Percentiles rank a stretch among this genome's conserved stretches.
Evolutionary conservation across 2,113 vertebrate genomes (phyloP).

Genomic region (Acrocephalus arundinaceus): DNA sequence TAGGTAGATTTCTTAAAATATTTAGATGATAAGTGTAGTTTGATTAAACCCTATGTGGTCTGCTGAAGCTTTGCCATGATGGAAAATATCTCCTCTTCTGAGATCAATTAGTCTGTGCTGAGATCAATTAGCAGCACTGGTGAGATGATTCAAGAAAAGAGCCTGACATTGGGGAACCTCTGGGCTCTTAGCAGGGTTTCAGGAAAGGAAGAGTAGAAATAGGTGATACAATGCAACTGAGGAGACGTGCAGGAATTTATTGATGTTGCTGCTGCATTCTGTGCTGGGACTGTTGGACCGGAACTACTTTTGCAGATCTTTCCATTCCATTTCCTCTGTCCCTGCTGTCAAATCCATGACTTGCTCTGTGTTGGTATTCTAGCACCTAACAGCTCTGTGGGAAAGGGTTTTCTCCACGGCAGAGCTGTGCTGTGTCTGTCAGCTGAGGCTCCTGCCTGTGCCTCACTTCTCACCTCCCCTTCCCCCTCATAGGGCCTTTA

Average conservation of each 20-base stretch:
- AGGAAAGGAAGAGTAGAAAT: neutral
- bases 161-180: neutral
- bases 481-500: neutral
- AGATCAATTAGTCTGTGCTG: neutral
- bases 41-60: neutral
- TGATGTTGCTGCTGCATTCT: neutral
- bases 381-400: neutral
- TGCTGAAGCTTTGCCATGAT: neutral
- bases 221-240: neutral
- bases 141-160: neutral
- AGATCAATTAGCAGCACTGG: neutral
- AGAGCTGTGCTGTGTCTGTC: neutral
- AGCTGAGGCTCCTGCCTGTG: neutral
- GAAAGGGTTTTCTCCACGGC: neutral
- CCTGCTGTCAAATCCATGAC: neutral
- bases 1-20: neutral
- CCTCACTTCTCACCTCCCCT: neutral
- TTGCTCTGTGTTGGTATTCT: neutral
- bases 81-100: neutral
- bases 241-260: rapidly evolving
- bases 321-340: neutral
- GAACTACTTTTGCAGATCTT: neutral
- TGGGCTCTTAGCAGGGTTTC: neutral
- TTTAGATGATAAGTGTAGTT: neutral
- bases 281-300: neutral